Conservation (phyloP, 2,888 invertebrate genomes). For the Acrocera orbiculus region DNA sequence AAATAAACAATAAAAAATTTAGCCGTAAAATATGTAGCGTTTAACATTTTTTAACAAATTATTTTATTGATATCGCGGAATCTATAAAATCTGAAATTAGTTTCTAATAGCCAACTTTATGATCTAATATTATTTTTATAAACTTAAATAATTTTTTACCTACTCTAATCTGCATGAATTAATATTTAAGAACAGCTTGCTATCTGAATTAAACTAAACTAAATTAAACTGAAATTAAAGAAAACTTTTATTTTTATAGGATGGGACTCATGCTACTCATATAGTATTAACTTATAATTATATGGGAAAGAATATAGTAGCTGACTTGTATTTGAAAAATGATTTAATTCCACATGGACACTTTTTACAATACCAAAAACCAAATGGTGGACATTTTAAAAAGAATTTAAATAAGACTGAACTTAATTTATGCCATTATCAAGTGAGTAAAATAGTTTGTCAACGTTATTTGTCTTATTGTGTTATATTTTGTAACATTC, state of each 20-base stretch:
- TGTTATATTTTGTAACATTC: conserved; percentile 2
- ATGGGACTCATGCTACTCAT: conserved; percentile 22
- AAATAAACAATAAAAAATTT: too few species aligned
- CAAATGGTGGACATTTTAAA: conserved; percentile 21
- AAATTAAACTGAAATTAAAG: too few species aligned
- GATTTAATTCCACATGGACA: conserved; percentile 27
- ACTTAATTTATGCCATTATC: conserved; percentile 30
- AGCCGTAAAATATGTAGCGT: too few species aligned
- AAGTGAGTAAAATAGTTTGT: conserved; percentile 18
- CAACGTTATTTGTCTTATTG: not conserved
- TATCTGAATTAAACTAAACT: too few species aligned
- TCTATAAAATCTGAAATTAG: too few species aligned
- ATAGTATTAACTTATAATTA: conserved; percentile 45
- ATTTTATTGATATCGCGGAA: too few species aligned
- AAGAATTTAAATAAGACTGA: conserved; percentile 31
- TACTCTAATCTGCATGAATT: not conserved
- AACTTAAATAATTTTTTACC: not conserved
- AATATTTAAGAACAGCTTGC: too few species aligned
- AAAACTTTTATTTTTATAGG: too few species aligned
- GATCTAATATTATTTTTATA: not conserved
- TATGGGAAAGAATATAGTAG: conserved; percentile 41
- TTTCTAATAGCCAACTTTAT: too few species aligned
- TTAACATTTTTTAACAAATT: too few species aligned
- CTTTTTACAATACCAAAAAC: conserved; percentile 29
- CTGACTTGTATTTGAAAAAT: conserved; percentile 27